Evolutionary conservation across 1,140 invertebrate species (phyloP).

Genomic region (Steinernema khuongi): DNA sequence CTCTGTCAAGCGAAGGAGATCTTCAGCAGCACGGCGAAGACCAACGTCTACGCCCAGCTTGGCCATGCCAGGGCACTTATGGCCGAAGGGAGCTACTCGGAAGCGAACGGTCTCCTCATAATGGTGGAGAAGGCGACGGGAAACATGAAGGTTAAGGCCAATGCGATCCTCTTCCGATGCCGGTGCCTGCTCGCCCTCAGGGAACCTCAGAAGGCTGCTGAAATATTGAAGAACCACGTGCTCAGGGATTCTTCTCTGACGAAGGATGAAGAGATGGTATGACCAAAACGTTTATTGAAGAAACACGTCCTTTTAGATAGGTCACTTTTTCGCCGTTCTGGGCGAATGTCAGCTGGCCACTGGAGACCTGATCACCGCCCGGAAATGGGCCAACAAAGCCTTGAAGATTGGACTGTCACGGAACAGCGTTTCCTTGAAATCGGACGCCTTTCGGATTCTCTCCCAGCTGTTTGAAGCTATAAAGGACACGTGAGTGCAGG

Average conservation of each 20-base stretch:
- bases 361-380: neutral
- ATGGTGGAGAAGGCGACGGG: neutral
- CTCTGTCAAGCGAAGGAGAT: neutral
- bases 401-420: neutral
- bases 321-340: neutral
- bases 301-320: neutral
- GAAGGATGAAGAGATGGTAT: neutral
- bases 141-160: neutral
- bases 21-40: neutral
- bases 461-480: neutral
- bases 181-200: neutral
- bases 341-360: neutral
- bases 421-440: neutral
- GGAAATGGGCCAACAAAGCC: conserved; percentile 5
- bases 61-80: neutral
- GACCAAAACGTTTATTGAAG: neutral
- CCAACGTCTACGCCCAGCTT: conserved; percentile 1
- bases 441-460: conserved; percentile 6
- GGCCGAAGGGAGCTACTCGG: neutral
- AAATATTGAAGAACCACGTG: neutral
- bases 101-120: neutral
- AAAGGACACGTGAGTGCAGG: neutral
- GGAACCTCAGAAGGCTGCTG: neutral
- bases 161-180: conserved; percentile 6
- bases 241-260: neutral